Base-by-base conservation (phyloP, 2,888 invertebrate genomes). In the Lasioglossum oenotherae region DNA sequence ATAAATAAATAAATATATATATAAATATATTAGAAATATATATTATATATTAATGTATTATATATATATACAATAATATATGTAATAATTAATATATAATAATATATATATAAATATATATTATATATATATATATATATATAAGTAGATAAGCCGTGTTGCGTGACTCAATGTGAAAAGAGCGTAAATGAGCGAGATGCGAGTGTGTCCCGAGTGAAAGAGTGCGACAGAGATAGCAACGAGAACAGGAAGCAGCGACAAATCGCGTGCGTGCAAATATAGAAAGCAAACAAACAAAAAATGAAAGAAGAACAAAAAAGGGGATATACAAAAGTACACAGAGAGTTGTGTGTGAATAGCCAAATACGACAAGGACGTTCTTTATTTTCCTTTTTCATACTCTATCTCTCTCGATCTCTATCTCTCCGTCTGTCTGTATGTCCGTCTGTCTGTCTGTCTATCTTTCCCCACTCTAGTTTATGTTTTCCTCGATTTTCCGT, bases 291-390 rank as follows among this genome's bases (percentile, higher is more conserved):
- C 64, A n/a, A 71, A 46, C 53, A 53, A 23, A 3, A 53, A 23
- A 23, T 10, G n/a, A 10, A 1, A n/a, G 6, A 44, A 10, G n/a
- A 57, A 41, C 67, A 74, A 75, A 78, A 23, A 80, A 53, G 69
- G 41, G n/a, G 23, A 44, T 69, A 67, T 69, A 46, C 73, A 46
- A 74, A 46, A 83, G 16, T 64, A 19, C 44, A 83, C 82, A 82
- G 86, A 83, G n/a, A 90, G 83, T 89, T 88, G 87, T 88, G 89
- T 87, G 89, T 88, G 90, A 92, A 93, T 93, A 94, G 94, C 94
- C 93, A 94, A 95, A 95, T 93, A 92, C 93, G 93, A 94, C 91
- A 92, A 92, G 93, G 91, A 92, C 92, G 88, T 92, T 92, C 82
- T 81, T 92, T 91, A 76, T 53, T 84, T 75, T 91, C 82, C 74